Base-by-base conservation (phyloP, 2,888 invertebrate species). In the Notocelia uddmanniana region DNA sequence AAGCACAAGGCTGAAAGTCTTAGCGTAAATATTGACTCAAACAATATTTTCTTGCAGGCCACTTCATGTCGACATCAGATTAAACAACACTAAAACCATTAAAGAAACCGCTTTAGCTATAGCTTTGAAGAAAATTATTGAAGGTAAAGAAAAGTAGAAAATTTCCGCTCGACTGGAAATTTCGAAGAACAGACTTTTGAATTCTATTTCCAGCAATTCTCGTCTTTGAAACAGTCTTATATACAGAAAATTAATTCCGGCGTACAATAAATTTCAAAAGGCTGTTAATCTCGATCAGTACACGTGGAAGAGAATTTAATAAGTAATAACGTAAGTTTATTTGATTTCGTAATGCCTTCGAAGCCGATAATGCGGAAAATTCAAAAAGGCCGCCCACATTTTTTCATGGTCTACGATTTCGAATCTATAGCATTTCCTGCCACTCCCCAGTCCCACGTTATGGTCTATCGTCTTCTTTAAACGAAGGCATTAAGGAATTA, bases 61-160 rank as follows among this genome's bases (percentile, higher is more conserved):
- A 89, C 92, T 92, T 82, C 81, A 88, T 92, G 92, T 92, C 89
- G 89, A 92, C 92, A 92, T 89, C 89, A 89, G 85, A 88, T 88
- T 88, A 92, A 92, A 92, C 87, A 92, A 83, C 83, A 88, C 86
- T 85, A 83, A 83, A 86, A 83, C 82, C 81, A 78, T 73, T 73
- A 74, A 67, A 72, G 81, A 79, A 80, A 82, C 85, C 84, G 83
- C 82, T 81, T 81, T 80, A 76, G 68, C 62, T 55, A 69, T 69
- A 69, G 69, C 62, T 62, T 60, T 23, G 48, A 62, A 60, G 52
- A 26, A 58, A 54, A 64, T 52, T 34, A 45, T 52, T 66, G 48
- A 59, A 50, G 50, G 18, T 18, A 19, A 34, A 13, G 18, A 34
- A 26, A 58, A 34, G 34, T 55, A 19, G 19, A 50, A 13, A 23